These are phyloP conservation scores for Clarias laeviceps DNA, from an alignment of 2,797 vertebrate genomes.

Conservation along the genomic window DNA sequence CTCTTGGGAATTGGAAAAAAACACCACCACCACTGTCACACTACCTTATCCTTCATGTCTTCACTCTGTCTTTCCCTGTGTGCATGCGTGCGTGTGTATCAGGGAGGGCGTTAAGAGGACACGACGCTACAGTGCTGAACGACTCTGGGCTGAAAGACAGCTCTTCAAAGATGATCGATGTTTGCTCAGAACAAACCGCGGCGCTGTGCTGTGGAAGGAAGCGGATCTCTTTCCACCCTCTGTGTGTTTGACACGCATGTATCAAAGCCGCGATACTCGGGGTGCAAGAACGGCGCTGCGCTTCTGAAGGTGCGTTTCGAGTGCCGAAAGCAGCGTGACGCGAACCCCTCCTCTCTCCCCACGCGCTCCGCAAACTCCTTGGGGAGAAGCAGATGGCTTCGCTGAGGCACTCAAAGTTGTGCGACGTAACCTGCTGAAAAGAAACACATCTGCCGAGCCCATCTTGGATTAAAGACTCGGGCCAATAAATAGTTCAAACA, in stretches of 20 bases:
- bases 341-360: background rate
- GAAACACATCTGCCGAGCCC: constrained; percentile 49
- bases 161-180: constrained; percentile 43
- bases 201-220: constrained; percentile 6
- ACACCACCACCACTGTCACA: background rate
- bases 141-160: constrained; percentile 14
- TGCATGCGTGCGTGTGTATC: constrained; percentile 13
- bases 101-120: constrained; percentile 19
- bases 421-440: constrained; percentile 39
- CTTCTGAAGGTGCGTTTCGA: constrained; percentile 34
- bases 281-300: constrained; percentile 6
- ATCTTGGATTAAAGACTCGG: constrained; percentile 34
- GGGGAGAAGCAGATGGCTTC: constrained; percentile 47
- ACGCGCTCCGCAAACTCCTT: background rate
- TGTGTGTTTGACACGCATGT: constrained; percentile 31
- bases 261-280: constrained; percentile 29
- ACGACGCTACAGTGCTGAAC: background rate
- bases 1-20: background rate
- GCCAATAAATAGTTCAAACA: constrained; percentile 47
- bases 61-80: background rate
- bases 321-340: background rate
- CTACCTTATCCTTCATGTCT: background rate
- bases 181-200: constrained; percentile 51
- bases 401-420: constrained; percentile 32
- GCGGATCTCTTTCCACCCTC: constrained; percentile 34